phyloP scores from a whole-genome alignment of 2,113 vertebrate species.

The Bambusicola thoracicus region DNA sequence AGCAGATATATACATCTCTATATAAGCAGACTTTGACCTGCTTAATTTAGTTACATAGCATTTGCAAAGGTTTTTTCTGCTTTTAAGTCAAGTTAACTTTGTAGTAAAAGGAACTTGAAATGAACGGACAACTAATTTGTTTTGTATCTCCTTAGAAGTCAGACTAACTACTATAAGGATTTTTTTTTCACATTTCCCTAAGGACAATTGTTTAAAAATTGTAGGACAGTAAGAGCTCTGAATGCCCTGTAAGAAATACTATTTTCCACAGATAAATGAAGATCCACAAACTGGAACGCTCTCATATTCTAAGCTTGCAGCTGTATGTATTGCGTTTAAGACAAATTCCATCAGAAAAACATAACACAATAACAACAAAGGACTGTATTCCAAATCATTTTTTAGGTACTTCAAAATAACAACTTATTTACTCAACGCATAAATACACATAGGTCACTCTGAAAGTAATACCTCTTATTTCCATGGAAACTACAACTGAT shows the following conservation, averaged over 20 bases:
- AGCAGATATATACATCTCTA: neutral
- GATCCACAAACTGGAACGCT: neutral
- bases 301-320: neutral
- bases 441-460: neutral
- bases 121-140: neutral
- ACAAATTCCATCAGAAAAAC: neutral
- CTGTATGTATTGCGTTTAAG: neutral
- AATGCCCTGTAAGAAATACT: neutral
- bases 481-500: too few species aligned
- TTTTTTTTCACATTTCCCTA: neutral
- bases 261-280: neutral
- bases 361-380: neutral
- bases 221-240: neutral
- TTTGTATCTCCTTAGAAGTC: neutral
- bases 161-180: neutral
- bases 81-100: neutral
- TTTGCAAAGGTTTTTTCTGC: neutral
- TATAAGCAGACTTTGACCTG: neutral
- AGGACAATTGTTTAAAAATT: neutral
- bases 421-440: neutral
- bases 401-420: neutral
- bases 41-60: rapidly evolving
- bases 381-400: neutral
- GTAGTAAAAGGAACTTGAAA: neutral
- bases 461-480: too few species aligned